A percentile compares a stretch with the other conserved stretches of the same genome.
phyloP scores from a whole-genome alignment of 2,888 invertebrate genomes.

The Phengaris alcon region DNA sequence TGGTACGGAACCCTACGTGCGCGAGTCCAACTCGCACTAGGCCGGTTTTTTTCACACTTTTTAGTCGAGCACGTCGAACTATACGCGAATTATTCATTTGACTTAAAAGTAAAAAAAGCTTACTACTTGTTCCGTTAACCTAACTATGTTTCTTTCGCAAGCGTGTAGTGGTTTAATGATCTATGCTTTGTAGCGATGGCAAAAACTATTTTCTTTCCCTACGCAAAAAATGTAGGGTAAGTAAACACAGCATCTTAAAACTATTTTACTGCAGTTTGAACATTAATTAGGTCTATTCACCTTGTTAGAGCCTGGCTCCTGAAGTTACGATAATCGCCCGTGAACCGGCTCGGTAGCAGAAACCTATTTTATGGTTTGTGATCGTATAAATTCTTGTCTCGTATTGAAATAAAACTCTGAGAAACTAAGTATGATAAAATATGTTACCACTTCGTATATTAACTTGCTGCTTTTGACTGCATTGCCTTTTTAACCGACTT shows the following conservation, averaged over 20 bases:
- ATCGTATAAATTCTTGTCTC: background rate
- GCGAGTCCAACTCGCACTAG: no score
- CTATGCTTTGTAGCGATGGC: background rate
- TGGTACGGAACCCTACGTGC: no score
- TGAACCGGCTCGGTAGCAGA: background rate
- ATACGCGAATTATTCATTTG: no score
- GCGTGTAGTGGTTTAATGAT: background rate
- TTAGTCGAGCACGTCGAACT: no score
- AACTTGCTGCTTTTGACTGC: no score
- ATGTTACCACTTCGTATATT: no score
- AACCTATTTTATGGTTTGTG: background rate
- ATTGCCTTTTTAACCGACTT: no score
- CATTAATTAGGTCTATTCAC: constrained; percentile 1
- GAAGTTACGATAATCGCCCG: background rate
- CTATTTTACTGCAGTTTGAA: background rate
- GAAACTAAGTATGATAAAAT: background rate
- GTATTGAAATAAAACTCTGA: background rate
- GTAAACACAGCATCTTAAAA: background rate
- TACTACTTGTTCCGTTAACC: no score
- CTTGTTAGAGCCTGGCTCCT: background rate
- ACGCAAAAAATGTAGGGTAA: background rate
- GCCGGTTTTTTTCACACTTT: no score
- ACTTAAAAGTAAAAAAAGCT: no score
- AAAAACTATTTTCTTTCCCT: background rate
- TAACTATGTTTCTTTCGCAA: background rate